A percentile compares a stretch with the other conserved stretches of the same genome.
These are phyloP conservation scores for Phaonia tiefii DNA, from an alignment of 2,888 invertebrate species.

Conservation along the genomic window DNA sequence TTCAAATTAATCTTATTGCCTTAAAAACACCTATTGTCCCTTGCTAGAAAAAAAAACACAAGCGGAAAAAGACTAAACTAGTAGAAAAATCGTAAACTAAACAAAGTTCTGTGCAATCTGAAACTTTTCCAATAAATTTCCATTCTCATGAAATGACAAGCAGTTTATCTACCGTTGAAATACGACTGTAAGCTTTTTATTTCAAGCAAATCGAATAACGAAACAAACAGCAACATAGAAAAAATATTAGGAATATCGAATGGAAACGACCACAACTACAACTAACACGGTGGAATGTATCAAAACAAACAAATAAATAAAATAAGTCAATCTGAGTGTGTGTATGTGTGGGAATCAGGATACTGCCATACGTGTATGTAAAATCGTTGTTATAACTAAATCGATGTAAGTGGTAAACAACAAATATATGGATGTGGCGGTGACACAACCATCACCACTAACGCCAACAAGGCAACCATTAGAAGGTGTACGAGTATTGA, in stretches of 20 bases:
- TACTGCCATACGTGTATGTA: background rate
- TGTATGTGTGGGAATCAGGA: background rate
- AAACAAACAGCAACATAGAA: background rate
- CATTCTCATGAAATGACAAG: constrained; percentile 55
- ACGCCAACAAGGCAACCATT: background rate
- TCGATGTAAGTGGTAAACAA: constrained; percentile 6
- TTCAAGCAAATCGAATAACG: background rate
- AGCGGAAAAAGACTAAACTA: background rate
- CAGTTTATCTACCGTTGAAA: constrained; percentile 61
- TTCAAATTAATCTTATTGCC: constrained; percentile 19
- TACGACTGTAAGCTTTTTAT: constrained; percentile 37
- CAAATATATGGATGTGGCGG: background rate
- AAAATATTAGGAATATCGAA: constrained; percentile 13
- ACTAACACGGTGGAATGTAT: constrained; percentile 19
- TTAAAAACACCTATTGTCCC: too few species aligned
- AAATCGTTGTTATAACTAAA: background rate
- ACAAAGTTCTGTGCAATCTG: constrained; percentile 33
- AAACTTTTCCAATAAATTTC: constrained; percentile 66
- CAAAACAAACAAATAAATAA: constrained; percentile 27
- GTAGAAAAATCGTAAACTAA: background rate
- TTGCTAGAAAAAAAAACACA: background rate
- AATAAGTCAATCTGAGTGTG: background rate
- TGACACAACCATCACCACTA: background rate
- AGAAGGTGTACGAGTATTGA: background rate
- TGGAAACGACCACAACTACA: constrained; percentile 13